These are phyloP conservation scores for Sebastes minor DNA, from an alignment of 2,797 vertebrate species.

Conservation along the genomic window DNA sequence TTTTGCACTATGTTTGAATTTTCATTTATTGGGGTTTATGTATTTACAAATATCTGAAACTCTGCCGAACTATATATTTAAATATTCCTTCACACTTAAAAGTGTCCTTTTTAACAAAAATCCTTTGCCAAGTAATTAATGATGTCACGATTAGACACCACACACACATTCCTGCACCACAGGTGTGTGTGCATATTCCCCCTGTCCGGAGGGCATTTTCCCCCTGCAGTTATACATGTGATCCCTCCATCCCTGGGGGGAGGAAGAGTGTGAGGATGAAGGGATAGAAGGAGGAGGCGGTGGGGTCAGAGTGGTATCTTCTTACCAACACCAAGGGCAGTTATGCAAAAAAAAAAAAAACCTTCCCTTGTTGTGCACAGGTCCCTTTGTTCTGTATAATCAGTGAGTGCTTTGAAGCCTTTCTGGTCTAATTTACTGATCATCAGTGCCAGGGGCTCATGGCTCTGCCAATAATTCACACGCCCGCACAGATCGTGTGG, in stretches of 20 bases:
- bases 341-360: slow-evolving; percentile 46
- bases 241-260: slow-evolving; percentile 48
- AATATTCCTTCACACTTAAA: slow-evolving; percentile 50
- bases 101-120: slow-evolving; percentile 52
- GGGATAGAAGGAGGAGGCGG: slow-evolving; percentile 46
- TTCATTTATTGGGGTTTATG: slow-evolving; percentile 24
- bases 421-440: slow-evolving; percentile 77
- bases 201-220: slow-evolving; percentile 58
- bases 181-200: slow-evolving; percentile 70
- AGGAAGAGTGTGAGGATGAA: slow-evolving; percentile 61
- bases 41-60: slow-evolving; percentile 47
- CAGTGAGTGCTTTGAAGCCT: slow-evolving; percentile 77
- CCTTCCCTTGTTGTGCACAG: slow-evolving; percentile 55
- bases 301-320: slow-evolving; percentile 65
- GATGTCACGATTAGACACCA: slow-evolving; percentile 36
- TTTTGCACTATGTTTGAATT: slow-evolving; percentile 78
- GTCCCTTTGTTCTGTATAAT: slow-evolving; percentile 74
- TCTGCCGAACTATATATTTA: slow-evolving; percentile 39
- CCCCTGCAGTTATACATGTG: slow-evolving; percentile 65
- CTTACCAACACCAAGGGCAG: slow-evolving; percentile 76
- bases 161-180: slow-evolving; percentile 64
- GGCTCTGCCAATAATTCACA: slow-evolving; percentile 59
- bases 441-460: slow-evolving; percentile 67
- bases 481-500: slow-evolving; percentile 42
- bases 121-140: slow-evolving; percentile 12